Percentiles rank a stretch among this genome's conserved stretches.
phyloP scores from a whole-genome alignment of 2,113 vertebrate genomes.

The Redunca redunca region DNA sequence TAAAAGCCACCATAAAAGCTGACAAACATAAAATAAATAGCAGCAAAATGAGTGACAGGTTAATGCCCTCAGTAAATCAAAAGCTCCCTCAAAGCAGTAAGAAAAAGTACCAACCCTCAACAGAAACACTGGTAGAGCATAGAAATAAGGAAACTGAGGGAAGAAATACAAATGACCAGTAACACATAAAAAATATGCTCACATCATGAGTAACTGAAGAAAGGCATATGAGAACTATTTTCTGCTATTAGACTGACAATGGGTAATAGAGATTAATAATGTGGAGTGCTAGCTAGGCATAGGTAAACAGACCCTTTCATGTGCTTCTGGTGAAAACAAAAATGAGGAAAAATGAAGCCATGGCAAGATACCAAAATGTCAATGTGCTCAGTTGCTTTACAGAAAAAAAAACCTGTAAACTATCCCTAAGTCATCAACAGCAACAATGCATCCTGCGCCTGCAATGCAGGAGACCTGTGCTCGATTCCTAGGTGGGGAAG shows the following conservation, averaged over 20 bases:
- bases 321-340: not conserved
- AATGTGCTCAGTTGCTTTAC: not conserved
- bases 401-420: not conserved
- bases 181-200: not conserved
- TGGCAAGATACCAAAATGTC: not conserved
- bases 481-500: not conserved
- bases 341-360: not conserved
- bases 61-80: not conserved
- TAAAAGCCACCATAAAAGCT: conserved; percentile 5
- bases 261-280: not conserved
- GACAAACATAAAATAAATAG: conserved; percentile 7
- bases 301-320: not conserved
- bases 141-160: not conserved
- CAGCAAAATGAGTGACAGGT: not conserved
- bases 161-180: not conserved
- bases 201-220: not conserved
- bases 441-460: not conserved
- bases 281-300: not conserved
- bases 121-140: not conserved
- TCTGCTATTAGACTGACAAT: not conserved
- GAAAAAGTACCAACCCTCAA: not conserved
- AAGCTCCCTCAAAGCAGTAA: not conserved
- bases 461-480: not conserved
- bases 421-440: not conserved
- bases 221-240: not conserved